phyloP scores from a whole-genome alignment of 2,888 invertebrate species.

The Coronaproctus castanopsis region DNA sequence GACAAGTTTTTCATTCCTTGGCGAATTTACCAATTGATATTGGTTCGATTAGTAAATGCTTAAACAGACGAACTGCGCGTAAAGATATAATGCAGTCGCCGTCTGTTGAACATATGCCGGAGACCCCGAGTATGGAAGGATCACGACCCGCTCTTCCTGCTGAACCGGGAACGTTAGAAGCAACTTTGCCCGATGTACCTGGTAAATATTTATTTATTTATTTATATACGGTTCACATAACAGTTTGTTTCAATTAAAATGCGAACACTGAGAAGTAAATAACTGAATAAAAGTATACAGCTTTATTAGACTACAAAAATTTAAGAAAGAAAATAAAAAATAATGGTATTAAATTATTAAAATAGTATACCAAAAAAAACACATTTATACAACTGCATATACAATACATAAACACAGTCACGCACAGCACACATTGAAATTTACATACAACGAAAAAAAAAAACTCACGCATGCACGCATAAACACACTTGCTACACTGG shows the following conservation, averaged over 20 bases:
- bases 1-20: constrained; percentile 91
- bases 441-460: too few species aligned
- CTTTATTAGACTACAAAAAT: not conserved
- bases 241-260: too few species aligned
- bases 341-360: too few species aligned
- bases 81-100: constrained; percentile 12
- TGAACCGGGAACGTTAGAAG: constrained; percentile 77
- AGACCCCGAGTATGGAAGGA: constrained; percentile 52
- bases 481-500: too few species aligned
- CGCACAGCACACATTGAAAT: too few species aligned
- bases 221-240: too few species aligned
- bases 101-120: constrained; percentile 23
- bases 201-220: constrained; percentile 31
- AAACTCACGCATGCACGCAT: too few species aligned
- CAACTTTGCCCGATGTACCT: constrained; percentile 77
- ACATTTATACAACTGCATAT: too few species aligned
- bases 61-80: constrained; percentile 26
- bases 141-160: constrained; percentile 65
- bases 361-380: too few species aligned
- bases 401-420: too few species aligned
- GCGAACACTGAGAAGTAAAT: too few species aligned
- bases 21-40: constrained; percentile 94
- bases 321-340: not conserved
- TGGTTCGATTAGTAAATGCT: constrained; percentile 61
- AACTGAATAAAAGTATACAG: too few species aligned